Evolutionary conservation across 1,140 invertebrate genomes (phyloP), one percentile per base, ranked within the genome.

Genomic region (Hylaeus anthracinus): DNA sequence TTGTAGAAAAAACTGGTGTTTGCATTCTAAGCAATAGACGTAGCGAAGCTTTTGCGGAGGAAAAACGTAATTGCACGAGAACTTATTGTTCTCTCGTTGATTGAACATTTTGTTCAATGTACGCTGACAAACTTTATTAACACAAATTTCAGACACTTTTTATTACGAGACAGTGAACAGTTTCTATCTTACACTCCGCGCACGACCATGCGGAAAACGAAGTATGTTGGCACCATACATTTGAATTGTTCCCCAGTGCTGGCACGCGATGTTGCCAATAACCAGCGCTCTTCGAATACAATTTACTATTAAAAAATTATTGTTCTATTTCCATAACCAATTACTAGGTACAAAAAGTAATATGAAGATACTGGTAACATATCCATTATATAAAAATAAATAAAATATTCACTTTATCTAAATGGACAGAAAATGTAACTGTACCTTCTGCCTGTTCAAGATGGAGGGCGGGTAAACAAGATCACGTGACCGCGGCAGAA

Each of bases 11-110:
- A 91, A 90, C 0, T 72, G 79, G 43, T 72, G 81, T 39, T 84
- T 86, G 79, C 90, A 91, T 0, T 65, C n/a, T 5, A 45, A 56
- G 15, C 90, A 91, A 0, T 37, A 10, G 0, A 90, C 60, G 26
- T 91, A 86, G 60, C 78, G 84, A 5, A 77, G 8, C 37, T 85
- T 88, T 15, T 75, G 79, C 9, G 6, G 6, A 9, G 88, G 85
- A 51, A 83, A 70, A 12, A 3, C 73, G 5, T 43, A 78, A 55
- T 55, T 67, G 9, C 5, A 10, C 6, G 8, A 3, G 4, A 48
- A 6, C 2, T 61, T 75, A 5, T 12, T 12, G 1, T 75, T 58
- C 12, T 37, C 26, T 2, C 12, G 61, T 41, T 3, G 8, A 5
- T 1, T 0, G 3, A 48, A 37, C 39, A 55, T 80, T 53, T 66